Conservation (phyloP, 92 coral and sea anemone species). For the Phenganax marumi region DNA sequence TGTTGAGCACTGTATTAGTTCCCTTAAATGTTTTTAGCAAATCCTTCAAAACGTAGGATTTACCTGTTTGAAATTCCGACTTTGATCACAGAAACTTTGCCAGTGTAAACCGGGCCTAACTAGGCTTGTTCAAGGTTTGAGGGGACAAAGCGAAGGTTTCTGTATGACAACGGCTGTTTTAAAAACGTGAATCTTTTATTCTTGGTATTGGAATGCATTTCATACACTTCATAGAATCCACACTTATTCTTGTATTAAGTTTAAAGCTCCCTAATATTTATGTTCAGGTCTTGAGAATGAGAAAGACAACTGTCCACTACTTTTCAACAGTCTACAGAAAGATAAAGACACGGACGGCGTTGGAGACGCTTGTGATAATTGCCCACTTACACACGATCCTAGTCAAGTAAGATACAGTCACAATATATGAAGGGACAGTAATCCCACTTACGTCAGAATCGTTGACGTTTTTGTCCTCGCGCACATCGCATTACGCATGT, state of each 20-base stretch:
- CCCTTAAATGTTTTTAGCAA: no score
- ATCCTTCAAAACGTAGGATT: no score
- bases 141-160: no score
- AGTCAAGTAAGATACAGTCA: slow-evolving; percentile 62
- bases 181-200: no score
- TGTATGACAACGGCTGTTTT: no score
- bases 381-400: slow-evolving; percentile 57
- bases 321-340: slow-evolving; percentile 62
- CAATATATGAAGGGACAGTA: background rate
- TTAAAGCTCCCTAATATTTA: background rate
- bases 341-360: slow-evolving; percentile 71
- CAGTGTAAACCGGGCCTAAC: no score
- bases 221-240: background rate
- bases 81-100: no score
- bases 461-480: no score
- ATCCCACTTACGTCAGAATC: background rate
- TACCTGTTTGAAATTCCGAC: background rate
- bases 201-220: no score
- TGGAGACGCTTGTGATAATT: slow-evolving; percentile 89
- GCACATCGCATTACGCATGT: no score
- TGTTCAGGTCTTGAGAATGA: slow-evolving; percentile 64
- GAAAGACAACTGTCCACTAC: slow-evolving; percentile 67
- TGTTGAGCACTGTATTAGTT: no score
- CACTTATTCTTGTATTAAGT: background rate
- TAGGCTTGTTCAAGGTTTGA: no score